Evolutionary conservation across 2,797 vertebrate genomes (phyloP), one percentile per base, ranked within the genome.

Genomic region (Gallirallus australis): DNA sequence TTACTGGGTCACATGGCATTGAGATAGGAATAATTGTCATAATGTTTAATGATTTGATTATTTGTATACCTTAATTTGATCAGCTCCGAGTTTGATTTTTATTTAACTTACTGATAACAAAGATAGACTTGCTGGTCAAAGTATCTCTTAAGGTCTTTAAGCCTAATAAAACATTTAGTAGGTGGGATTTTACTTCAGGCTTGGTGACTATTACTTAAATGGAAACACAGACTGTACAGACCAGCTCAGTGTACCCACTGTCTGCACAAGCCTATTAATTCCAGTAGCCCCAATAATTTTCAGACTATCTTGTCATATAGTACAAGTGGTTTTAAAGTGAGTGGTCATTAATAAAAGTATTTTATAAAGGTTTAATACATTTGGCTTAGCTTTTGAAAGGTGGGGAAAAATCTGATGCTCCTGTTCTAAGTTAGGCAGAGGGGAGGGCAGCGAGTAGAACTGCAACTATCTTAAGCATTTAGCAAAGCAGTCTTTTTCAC

Each of bases 201-300:
- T 72, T 42, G n/a, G 53, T 60, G 31, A 33, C 42, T 31, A 15
- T 75, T 65, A 50, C 28, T 65, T 69, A 47, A 35, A 24, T n/a
- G 15, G 28, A 47, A 50, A 30, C 25, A 11, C 8, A 45, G 6
- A 24, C 15, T 42, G 65, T 57, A 40, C 28, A 73, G 57, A 59
- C 3, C 15, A 85, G 19, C 7, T 25, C 39, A 63, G 69, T 40
- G 12, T 45, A 39, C 4, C 7, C 3, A 16, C 27, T 68, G 6
- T 35, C 71, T 82, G 23, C 39, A 30, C 24, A 77, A 1, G 0
- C 0, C 37, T 33, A 19, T 27, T 76, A 8, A 10, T 42, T 56
- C 11, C 23, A 35, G 14, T 4, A 5, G 48, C 16, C 20, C 19
- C 0, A 11, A 15, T 56, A 53, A 20, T 65, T 75, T 75, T 82